phyloP scores from a whole-genome alignment of 2,888 invertebrate genomes.

The Microdon myrmicae region DNA sequence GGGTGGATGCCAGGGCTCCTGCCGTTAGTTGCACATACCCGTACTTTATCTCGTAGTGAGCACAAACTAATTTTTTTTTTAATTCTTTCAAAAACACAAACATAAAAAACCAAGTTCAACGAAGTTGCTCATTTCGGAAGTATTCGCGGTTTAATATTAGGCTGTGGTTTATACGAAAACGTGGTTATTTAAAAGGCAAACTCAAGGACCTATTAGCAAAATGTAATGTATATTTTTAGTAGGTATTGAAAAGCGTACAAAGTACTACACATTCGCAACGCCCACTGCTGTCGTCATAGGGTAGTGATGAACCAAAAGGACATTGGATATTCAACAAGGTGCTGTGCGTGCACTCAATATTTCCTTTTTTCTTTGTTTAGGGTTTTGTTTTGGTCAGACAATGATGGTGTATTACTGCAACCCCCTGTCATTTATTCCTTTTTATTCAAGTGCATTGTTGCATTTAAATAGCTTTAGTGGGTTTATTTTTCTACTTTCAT shows the following conservation, averaged over 20 bases:
- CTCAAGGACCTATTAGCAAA: too few relatives aligned
- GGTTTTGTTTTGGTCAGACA: too few relatives aligned
- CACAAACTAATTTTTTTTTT: constrained; percentile 14
- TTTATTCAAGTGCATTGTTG: too few relatives aligned
- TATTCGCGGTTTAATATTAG: not conserved
- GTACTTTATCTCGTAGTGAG: constrained; percentile 26
- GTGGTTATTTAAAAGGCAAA: too few relatives aligned
- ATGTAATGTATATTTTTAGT: not conserved
- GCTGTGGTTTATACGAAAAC: not conserved
- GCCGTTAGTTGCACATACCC: constrained; percentile 43
- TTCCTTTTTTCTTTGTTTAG: constrained; percentile 1
- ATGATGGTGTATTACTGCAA: too few relatives aligned
- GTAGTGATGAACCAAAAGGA: constrained; percentile 24
- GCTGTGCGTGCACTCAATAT: constrained; percentile 46
- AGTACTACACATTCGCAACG: constrained; percentile 25
- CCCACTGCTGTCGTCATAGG: constrained; percentile 39
- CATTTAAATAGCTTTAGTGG: constrained; percentile 5
- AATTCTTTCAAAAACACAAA: not conserved
- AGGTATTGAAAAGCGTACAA: constrained; percentile 11
- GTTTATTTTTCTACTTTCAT: constrained; percentile 19
- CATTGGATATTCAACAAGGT: constrained; percentile 58
- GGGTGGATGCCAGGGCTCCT: constrained; percentile 38
- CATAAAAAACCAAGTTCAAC: not conserved
- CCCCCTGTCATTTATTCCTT: too few relatives aligned
- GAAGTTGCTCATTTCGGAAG: not conserved